Conservation (phyloP, 2,797 vertebrate species). For the Psittacula echo region DNA sequence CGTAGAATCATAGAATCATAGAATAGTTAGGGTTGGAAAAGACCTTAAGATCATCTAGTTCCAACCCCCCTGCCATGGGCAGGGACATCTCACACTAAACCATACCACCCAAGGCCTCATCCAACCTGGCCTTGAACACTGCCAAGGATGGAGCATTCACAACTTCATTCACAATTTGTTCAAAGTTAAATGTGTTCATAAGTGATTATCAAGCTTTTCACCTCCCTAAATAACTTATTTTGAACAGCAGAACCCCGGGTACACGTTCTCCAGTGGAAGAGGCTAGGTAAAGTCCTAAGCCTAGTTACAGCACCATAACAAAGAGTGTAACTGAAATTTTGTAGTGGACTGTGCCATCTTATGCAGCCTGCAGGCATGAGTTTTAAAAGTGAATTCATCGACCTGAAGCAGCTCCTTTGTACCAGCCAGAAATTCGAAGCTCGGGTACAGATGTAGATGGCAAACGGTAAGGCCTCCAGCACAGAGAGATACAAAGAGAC, state of each 20-base stretch:
- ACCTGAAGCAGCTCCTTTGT: not conserved
- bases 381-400: rapidly evolving
- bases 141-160: too few species aligned
- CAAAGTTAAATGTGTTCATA: not conserved
- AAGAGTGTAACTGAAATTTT: not conserved
- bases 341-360: not conserved
- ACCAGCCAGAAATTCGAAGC: not conserved
- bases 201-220: not conserved
- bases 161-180: not conserved
- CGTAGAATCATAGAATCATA: too few species aligned
- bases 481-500: not conserved
- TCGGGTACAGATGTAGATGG: not conserved
- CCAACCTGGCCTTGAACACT: too few species aligned
- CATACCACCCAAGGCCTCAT: too few species aligned
- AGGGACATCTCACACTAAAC: too few species aligned
- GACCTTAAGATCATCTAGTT: too few species aligned
- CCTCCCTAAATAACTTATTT: not conserved
- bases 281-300: not conserved
- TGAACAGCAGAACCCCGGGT: not conserved
- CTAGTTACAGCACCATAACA: not conserved
- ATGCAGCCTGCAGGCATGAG: not conserved
- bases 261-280: not conserved
- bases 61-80: too few species aligned
- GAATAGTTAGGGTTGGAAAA: too few species aligned
- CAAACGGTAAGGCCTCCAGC: not conserved